Conservation (phyloP, 2,797 vertebrate genomes). For the Dicrostonyx torquatus region DNA sequence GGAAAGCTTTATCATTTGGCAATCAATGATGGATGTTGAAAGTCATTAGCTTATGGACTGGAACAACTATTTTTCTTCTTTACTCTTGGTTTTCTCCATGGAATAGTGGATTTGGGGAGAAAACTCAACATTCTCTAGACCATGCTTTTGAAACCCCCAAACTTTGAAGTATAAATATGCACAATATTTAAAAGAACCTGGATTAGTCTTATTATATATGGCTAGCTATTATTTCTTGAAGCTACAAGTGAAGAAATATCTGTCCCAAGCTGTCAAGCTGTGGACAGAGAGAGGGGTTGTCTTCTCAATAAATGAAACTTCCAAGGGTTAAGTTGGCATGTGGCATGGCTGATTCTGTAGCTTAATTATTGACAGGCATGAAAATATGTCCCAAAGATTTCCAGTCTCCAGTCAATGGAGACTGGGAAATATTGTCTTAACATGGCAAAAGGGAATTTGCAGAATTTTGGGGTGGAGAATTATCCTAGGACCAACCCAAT, state of each 20-base stretch:
- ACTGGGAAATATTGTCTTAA: neutral
- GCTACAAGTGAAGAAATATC: neutral
- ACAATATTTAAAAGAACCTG: neutral
- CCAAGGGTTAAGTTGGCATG: neutral
- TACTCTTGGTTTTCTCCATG: constrained; percentile 10
- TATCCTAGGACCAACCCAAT: neutral
- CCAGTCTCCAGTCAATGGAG: neutral
- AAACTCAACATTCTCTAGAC: neutral
- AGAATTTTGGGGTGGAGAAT: neutral
- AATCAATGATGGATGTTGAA: neutral
- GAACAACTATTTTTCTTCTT: constrained; percentile 11
- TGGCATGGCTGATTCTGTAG: neutral
- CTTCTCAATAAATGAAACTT: neutral
- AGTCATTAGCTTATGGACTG: neutral
- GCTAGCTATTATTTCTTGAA: neutral
- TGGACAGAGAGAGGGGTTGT: neutral
- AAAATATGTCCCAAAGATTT: neutral
- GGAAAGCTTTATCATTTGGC: neutral
- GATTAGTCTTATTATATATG: neutral
- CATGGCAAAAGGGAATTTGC: neutral
- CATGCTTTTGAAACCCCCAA: neutral
- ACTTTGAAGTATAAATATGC: neutral
- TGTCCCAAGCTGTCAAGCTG: neutral
- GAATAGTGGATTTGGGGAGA: neutral
- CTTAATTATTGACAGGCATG: neutral